Evolutionary conservation across 2,888 invertebrate genomes (phyloP).

Genomic region (Argynnis bischoffii): DNA sequence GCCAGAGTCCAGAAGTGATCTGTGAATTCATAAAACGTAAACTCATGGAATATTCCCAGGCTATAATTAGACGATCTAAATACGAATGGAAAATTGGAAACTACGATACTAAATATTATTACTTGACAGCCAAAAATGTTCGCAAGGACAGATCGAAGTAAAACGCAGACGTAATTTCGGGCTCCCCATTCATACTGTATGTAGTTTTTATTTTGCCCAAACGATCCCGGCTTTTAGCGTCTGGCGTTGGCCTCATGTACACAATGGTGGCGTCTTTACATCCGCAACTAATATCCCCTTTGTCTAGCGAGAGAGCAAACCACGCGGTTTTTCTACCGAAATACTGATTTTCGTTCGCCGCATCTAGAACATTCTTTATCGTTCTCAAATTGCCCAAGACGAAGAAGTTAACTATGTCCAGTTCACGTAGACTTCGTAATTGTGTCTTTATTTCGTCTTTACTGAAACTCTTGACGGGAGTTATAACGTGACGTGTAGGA

Average conservation of each 20-base stretch:
- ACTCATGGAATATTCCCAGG: slow-evolving; percentile 69
- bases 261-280: slow-evolving; percentile 90
- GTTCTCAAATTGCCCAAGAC: slow-evolving; percentile 88
- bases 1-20: slow-evolving; percentile 86
- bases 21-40: slow-evolving; percentile 75
- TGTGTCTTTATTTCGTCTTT: slow-evolving; percentile 86
- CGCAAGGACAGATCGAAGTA: slow-evolving; percentile 92
- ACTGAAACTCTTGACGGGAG: slow-evolving; percentile 82
- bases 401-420: slow-evolving; percentile 95
- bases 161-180: slow-evolving; percentile 91
- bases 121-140: slow-evolving; percentile 88
- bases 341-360: slow-evolving; percentile 88
- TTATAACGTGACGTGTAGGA: slow-evolving; percentile 94
- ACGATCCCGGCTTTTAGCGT: slow-evolving; percentile 86
- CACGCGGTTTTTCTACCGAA: slow-evolving; percentile 93
- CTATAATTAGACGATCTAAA: slow-evolving; percentile 68
- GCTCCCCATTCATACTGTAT: slow-evolving; percentile 87
- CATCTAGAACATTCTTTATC: slow-evolving; percentile 86
- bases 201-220: slow-evolving; percentile 87
- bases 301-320: slow-evolving; percentile 91
- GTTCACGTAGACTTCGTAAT: slow-evolving; percentile 86
- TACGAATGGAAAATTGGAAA: slow-evolving; percentile 56
- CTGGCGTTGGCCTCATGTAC: slow-evolving; percentile 87
- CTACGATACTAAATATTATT: slow-evolving; percentile 65
- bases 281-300: slow-evolving; percentile 87